Conservation (phyloP, 1,140 invertebrate species). For the Leptoteleia sp. region DNA sequence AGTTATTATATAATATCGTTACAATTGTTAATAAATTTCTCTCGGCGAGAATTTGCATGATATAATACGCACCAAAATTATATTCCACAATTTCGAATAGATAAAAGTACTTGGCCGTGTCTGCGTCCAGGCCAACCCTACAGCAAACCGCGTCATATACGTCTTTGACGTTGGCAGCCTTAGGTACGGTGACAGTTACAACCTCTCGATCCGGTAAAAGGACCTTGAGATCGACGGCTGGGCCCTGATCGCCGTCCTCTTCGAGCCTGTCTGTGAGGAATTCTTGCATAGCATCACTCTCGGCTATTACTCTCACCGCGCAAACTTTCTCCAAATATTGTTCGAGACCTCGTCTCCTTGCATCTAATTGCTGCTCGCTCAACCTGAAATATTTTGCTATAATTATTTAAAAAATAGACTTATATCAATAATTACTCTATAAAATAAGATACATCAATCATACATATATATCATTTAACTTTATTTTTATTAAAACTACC, state of each 20-base stretch:
- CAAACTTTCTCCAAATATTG: slow-evolving; percentile 99
- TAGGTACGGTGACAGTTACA: slow-evolving; percentile 94
- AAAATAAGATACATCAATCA: too few relatives aligned
- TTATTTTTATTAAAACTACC: too few relatives aligned
- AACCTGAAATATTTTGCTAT: slow-evolving; percentile 77
- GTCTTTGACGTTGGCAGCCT: slow-evolving; percentile 93
- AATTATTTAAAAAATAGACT: too few relatives aligned
- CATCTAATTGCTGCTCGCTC: slow-evolving; percentile 98
- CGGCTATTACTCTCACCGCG: slow-evolving; percentile 98
- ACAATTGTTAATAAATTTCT: too few relatives aligned
- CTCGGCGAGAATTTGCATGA: too few relatives aligned
- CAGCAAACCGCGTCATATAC: slow-evolving; percentile 95
- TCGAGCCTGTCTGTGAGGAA: slow-evolving; percentile 92
- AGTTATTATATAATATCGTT: too few relatives aligned
- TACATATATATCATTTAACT: too few relatives aligned
- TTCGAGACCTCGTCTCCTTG: slow-evolving; percentile 94
- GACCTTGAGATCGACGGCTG: slow-evolving; percentile 95
- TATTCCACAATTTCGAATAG: slow-evolving; percentile 99
- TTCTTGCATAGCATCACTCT: slow-evolving; percentile 98
- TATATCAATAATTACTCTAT: too few relatives aligned
- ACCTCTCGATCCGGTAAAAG: slow-evolving; percentile 91
- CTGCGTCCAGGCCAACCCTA: slow-evolving; percentile 90
- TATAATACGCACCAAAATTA: slow-evolving; percentile 87
- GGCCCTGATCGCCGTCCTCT: slow-evolving; percentile 91
- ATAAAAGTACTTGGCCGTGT: slow-evolving; percentile 95